phyloP scores from a whole-genome alignment of 1,140 invertebrate species.

The Cephus cinctus region DNA sequence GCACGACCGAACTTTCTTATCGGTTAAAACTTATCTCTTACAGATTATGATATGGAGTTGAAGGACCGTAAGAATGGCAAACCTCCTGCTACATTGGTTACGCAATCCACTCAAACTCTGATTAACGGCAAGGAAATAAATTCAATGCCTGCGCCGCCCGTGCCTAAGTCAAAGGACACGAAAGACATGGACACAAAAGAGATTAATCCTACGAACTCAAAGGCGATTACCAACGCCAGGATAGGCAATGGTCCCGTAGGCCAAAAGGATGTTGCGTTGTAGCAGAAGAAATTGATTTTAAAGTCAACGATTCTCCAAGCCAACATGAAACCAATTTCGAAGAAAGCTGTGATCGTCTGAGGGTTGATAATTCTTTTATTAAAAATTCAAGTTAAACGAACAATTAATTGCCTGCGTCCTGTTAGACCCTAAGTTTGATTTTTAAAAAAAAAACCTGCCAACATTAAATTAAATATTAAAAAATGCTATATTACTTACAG shows the following conservation, averaged over 20 bases:
- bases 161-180: constrained; percentile 12
- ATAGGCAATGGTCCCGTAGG: constrained; percentile 41
- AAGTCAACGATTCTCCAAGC: constrained; percentile 21
- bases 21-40: constrained; percentile 11
- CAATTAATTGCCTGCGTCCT: too few relatives aligned
- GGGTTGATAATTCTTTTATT: too few relatives aligned
- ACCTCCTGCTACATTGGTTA: constrained; percentile 17
- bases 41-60: constrained; percentile 40
- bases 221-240: constrained; percentile 29
- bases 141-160: constrained; percentile 13
- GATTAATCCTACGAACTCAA: constrained; percentile 19
- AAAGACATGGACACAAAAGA: constrained; percentile 29
- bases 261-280: constrained; percentile 41
- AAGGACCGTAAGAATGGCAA: constrained; percentile 35
- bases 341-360: constrained; percentile 35
- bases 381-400: too few relatives aligned
- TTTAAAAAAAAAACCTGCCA: too few relatives aligned
- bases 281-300: constrained; percentile 25
- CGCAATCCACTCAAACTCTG: constrained; percentile 35
- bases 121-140: constrained; percentile 13
- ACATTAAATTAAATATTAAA: too few relatives aligned
- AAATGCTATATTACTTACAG: too few relatives aligned
- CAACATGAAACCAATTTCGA: constrained; percentile 35
- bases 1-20: too few relatives aligned
- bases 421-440: too few relatives aligned